A percentile compares a stretch with the other conserved stretches of the same genome.
phyloP scores from a whole-genome alignment of 1,140 invertebrate species.

The Stegodyphus mimosarum region DNA sequence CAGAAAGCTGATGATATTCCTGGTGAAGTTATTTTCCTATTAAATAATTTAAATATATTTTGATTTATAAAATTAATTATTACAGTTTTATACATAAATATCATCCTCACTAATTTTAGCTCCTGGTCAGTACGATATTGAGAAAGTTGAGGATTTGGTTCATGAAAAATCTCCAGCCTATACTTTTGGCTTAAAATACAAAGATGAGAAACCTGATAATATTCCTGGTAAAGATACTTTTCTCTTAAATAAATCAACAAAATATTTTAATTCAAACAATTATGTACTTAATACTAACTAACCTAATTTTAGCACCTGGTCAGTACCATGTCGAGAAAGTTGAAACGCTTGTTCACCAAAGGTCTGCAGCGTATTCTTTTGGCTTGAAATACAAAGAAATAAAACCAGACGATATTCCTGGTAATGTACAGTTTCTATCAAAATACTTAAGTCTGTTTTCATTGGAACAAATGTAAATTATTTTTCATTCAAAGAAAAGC shows the following conservation, averaged over 20 bases:
- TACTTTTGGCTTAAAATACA: constrained; percentile 76
- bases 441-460: neutral
- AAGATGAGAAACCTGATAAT: constrained; percentile 64
- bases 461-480: neutral
- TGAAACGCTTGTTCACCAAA: constrained; percentile 69
- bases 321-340: constrained; percentile 82
- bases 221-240: too few relatives aligned
- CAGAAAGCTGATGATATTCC: constrained; percentile 71
- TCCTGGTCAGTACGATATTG: constrained; percentile 75
- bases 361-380: constrained; percentile 78
- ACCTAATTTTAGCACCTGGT: constrained; percentile 74
- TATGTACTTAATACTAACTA: too few relatives aligned
- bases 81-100: too few relatives aligned
- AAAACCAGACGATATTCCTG: constrained; percentile 72
- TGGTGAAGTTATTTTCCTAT: constrained; percentile 65
- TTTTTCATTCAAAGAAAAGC: neutral
- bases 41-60: too few relatives aligned
- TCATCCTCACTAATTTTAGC: too few relatives aligned
- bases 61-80: neutral
- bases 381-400: constrained; percentile 72
- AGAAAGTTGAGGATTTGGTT: constrained; percentile 76
- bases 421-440: constrained; percentile 66
- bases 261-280: too few relatives aligned
- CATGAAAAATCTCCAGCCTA: constrained; percentile 75
- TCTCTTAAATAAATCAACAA: too few relatives aligned